phyloP scores from a whole-genome alignment of 2,797 vertebrate species.

The Saxicola maurus region DNA sequence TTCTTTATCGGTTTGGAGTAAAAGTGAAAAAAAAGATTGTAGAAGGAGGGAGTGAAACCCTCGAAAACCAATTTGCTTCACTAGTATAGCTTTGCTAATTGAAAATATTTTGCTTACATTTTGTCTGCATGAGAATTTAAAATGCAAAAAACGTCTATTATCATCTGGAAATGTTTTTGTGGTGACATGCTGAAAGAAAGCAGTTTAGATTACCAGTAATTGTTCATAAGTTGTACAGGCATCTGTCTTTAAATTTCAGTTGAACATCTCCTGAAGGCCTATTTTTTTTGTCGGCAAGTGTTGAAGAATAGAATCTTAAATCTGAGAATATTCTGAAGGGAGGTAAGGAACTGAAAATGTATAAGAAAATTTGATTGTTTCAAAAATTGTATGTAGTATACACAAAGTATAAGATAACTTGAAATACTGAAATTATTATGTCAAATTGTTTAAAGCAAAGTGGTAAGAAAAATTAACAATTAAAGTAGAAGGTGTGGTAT shows the following conservation, averaged over 20 bases:
- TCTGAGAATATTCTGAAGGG: neutral
- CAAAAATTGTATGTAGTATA: neutral
- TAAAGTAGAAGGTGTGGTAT: neutral
- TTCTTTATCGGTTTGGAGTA: neutral
- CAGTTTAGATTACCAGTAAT: neutral
- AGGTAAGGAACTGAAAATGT: neutral
- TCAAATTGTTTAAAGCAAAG: neutral
- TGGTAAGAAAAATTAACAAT: neutral
- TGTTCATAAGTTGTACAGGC: neutral
- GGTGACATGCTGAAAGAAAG: neutral
- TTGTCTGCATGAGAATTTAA: neutral
- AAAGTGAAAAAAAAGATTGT: neutral
- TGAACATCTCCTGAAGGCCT: neutral
- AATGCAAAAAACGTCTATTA: neutral
- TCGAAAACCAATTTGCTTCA: neutral
- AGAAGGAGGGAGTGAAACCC: neutral
- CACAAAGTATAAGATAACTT: neutral
- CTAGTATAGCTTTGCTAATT: neutral
- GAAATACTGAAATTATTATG: neutral
- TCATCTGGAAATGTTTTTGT: neutral
- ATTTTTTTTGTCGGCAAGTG: neutral
- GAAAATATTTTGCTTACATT: rapidly evolving
- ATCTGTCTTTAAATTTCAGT: neutral
- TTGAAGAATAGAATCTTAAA: neutral
- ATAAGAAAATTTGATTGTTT: neutral